Evolutionary conservation across 2,888 invertebrate genomes (phyloP).

Genomic region (Lymantria dispar): DNA sequence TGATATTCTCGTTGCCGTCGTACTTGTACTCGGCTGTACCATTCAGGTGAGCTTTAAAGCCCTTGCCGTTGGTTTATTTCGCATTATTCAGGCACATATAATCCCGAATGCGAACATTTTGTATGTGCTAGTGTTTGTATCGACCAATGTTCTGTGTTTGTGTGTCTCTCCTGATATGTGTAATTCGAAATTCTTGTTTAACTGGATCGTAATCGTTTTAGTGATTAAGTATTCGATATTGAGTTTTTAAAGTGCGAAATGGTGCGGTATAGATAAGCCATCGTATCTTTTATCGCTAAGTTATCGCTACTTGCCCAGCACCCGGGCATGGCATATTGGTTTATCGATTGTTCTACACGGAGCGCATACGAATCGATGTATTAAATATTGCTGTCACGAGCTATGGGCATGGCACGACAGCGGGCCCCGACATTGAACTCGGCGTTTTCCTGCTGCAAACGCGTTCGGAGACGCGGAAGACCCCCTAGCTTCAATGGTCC

Average conservation of each 20-base stretch:
- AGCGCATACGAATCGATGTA: constrained; percentile 25
- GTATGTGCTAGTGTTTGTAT: constrained; percentile 3
- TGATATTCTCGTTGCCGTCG: constrained; percentile 70
- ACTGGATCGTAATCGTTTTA: constrained; percentile 1
- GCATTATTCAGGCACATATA: constrained; percentile 5
- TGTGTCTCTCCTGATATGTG: constrained; percentile 1
- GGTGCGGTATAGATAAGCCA: not conserved
- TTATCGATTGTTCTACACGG: constrained; percentile 20
- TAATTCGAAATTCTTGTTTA: not conserved
- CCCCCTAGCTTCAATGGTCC: constrained; percentile 1
- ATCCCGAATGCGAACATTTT: not conserved
- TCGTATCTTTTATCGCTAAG: not conserved
- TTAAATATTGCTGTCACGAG: constrained; percentile 35
- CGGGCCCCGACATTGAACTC: constrained; percentile 11
- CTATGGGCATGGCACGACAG: constrained; percentile 21
- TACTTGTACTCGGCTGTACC: constrained; percentile 71
- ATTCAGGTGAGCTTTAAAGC: constrained; percentile 63
- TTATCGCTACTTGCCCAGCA: constrained; percentile 11
- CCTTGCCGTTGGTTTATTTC: not conserved
- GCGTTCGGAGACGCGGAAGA: not conserved
- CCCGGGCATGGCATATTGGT: constrained; percentile 19
- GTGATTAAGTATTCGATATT: not conserved
- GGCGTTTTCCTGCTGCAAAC: constrained; percentile 1
- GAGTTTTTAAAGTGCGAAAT: not conserved
- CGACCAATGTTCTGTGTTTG: not conserved